Evolutionary conservation across 2,797 vertebrate genomes (phyloP), one percentile per base, ranked within the genome.

Genomic region (Gymnodraco acuticeps): DNA sequence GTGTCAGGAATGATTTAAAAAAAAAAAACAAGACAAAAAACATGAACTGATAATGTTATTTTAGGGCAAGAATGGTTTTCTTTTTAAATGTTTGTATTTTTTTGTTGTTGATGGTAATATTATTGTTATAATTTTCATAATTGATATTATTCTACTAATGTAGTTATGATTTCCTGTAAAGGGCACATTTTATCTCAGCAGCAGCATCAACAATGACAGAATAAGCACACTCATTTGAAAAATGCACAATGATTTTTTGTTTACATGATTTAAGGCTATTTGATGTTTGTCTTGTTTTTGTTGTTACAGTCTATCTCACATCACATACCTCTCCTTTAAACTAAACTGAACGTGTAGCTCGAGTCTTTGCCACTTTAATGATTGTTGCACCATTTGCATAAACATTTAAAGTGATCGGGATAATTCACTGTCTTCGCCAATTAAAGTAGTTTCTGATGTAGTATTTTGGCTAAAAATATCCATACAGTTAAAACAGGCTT

Each of bases 231-330:
- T 38, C 91, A 86, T 89, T 92, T 80, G 16, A 87, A 84, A 87
- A 93, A 94, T 94, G 94, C 93, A 94, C 94, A 95, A 93, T 83
- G 85, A 93, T 89, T 91, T 93, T 92, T 94, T 94, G 93, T 95
- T 95, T 94, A 95, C 93, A 94, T 90, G 83, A 89, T 89, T 92
- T 90, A 86, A 91, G 89, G 63, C 82, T 88, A 55, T 86, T 81
- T 92, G 80, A 87, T 89, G 80, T 86, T 81, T 78, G 73, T 90
- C 80, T 89, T 63, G 54, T 81, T 78, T 23, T 54, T n/a, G 67
- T 66, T 78, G 82, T 88, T 77, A 45, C 77, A 13, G 65, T 83
- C 70, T 2, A 60, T 81, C 76, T 91, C 83, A 72, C 68, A 76
- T 81, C 83, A 81, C 82, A 82, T 83, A 88, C 87, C 80, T 91